Conservation (phyloP, 1,140 invertebrate genomes). For the fruit fly (Drosophila melanogaster) region DNA sequence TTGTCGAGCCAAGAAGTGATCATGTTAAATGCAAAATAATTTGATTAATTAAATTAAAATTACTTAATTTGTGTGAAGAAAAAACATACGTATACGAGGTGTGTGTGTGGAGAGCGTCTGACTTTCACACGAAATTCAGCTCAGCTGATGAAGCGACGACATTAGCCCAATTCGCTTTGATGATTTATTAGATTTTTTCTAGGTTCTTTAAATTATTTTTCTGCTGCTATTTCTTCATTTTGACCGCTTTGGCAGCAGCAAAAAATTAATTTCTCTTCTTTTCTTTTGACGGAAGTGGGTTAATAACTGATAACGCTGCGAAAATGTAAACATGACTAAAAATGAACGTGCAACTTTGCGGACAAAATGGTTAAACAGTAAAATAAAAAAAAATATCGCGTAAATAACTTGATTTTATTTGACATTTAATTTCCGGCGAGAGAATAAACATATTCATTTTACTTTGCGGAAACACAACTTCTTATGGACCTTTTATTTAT, state of each 20-base stretch:
- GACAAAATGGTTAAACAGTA: conserved; percentile 38
- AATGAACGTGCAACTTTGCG: conserved; percentile 55
- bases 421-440: not conserved
- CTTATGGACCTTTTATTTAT: no score
- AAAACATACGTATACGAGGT: conserved; percentile 11
- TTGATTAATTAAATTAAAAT: conserved; percentile 69
- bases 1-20: conserved; percentile 26
- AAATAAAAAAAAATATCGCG: conserved; percentile 29
- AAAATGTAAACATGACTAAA: conserved; percentile 65
- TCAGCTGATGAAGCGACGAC: conserved; percentile 54
- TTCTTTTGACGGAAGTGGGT: conserved; percentile 66
- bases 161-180: conserved; percentile 76
- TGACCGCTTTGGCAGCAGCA: conserved; percentile 35
- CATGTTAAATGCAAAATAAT: conserved; percentile 67
- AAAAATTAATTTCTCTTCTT: conserved; percentile 76
- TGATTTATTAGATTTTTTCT: conserved; percentile 78
- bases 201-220: conserved; percentile 73
- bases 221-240: conserved; percentile 29
- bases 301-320: conserved; percentile 75
- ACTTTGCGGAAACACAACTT: not conserved
- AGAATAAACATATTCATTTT: not conserved
- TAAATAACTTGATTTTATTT: conserved; percentile 2
- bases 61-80: conserved; percentile 61
- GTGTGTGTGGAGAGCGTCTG: conserved; percentile 7
- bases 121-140: conserved; percentile 64